Conservation (phyloP, 2,888 invertebrate genomes). For the Bembecia ichneumoniformis region DNA sequence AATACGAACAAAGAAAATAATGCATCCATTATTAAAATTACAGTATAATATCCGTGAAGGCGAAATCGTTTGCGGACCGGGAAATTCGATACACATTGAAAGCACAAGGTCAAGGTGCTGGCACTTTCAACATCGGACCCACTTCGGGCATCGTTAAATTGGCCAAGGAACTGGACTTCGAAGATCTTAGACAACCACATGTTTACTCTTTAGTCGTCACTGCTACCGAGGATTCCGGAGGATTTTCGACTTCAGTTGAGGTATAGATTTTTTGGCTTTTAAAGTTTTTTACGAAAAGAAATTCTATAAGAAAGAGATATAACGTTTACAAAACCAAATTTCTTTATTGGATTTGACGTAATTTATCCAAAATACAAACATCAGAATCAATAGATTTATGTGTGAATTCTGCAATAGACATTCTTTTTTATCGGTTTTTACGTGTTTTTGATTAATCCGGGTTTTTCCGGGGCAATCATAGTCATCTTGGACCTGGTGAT, state of each 20-base stretch:
- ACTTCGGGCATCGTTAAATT: slow-evolving; percentile 95
- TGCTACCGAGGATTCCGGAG: slow-evolving; percentile 97
- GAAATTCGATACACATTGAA: slow-evolving; percentile 96
- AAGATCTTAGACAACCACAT: slow-evolving; percentile 94
- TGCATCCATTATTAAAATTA: slow-evolving; percentile 24
- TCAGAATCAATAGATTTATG: too few relatives aligned
- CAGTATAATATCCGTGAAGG: slow-evolving; percentile 97
- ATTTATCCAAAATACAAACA: too few relatives aligned
- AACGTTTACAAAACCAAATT: too few relatives aligned
- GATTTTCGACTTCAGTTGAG: slow-evolving; percentile 95
- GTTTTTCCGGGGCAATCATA: too few relatives aligned
- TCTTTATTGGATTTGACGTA: too few relatives aligned
- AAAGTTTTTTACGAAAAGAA: too few relatives aligned
- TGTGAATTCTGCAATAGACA: too few relatives aligned
- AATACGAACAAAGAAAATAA: neutral
- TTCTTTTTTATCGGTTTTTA: too few relatives aligned
- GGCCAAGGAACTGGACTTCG: slow-evolving; percentile 96
- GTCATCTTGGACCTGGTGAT: too few relatives aligned
- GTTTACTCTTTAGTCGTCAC: slow-evolving; percentile 94
- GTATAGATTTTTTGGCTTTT: slow-evolving; percentile 50
- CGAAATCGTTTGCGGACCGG: slow-evolving; percentile 96
- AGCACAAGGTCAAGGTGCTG: slow-evolving; percentile 94
- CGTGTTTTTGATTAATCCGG: too few relatives aligned
- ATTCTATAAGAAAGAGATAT: too few relatives aligned
- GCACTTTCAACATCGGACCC: slow-evolving; percentile 95